These are phyloP conservation scores for Dicaeum eximium DNA, from an alignment of 2,113 vertebrate genomes.

Conservation along the genomic window DNA sequence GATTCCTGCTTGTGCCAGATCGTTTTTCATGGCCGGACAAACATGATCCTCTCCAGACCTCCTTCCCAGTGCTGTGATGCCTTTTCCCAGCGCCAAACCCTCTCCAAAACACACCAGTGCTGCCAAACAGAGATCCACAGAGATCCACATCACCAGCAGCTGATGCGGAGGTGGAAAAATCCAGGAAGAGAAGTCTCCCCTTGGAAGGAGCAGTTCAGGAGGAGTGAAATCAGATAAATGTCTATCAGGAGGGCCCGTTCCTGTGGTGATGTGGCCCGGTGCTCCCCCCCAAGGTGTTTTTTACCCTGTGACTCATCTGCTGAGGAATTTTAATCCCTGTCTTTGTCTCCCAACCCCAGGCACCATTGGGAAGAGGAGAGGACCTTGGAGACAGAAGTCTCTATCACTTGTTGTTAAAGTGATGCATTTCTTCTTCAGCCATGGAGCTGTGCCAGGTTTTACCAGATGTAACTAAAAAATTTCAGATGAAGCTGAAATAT, in stretches of 20 bases:
- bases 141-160: background rate
- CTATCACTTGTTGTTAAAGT: background rate
- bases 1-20: background rate
- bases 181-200: background rate
- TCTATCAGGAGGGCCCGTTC: background rate
- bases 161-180: background rate
- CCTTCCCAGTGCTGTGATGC: background rate
- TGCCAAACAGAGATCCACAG: background rate
- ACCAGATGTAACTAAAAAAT: background rate
- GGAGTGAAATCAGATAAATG: background rate
- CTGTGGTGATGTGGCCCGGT: background rate
- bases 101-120: background rate
- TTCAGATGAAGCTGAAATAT: background rate
- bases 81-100: fast-evolving
- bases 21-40: background rate
- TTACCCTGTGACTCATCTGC: background rate
- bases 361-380: background rate
- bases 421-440: background rate
- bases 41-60: background rate
- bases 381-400: background rate
- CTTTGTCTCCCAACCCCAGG: background rate
- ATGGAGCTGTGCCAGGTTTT: background rate
- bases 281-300: background rate
- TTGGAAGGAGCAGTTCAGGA: background rate
- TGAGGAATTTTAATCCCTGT: background rate